Evolutionary conservation across 2,888 invertebrate species (phyloP).

Genomic region (Stenodera caucasica): DNA sequence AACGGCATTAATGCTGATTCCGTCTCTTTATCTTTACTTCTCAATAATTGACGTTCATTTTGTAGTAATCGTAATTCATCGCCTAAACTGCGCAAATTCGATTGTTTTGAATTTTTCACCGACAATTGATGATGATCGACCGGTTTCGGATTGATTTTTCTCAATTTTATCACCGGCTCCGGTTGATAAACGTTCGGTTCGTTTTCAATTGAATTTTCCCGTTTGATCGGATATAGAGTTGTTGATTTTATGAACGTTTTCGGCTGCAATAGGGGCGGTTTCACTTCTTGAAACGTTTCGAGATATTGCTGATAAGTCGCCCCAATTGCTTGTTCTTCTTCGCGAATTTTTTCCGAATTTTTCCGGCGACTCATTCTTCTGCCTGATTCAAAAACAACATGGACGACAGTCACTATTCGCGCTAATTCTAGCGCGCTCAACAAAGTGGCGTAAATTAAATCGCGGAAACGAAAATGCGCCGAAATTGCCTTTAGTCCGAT

Average conservation of each 20-base stretch:
- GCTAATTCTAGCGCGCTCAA: neutral
- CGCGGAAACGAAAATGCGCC: too few species aligned
- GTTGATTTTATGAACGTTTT: slow-evolving; percentile 81
- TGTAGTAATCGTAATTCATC: slow-evolving; percentile 94
- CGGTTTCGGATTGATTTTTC: slow-evolving; percentile 44
- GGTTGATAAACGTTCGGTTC: slow-evolving; percentile 79
- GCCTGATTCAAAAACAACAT: neutral
- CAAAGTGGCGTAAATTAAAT: too few species aligned
- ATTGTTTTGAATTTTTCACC: slow-evolving; percentile 87
- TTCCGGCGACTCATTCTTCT: slow-evolving; percentile 11
- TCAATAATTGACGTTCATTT: slow-evolving; percentile 82
- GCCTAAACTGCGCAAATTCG: slow-evolving; percentile 94
- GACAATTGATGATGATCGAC: slow-evolving; percentile 52
- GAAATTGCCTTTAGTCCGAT: too few species aligned
- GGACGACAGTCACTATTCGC: neutral
- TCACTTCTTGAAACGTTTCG: slow-evolving; percentile 80
- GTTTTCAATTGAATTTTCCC: slow-evolving; percentile 72
- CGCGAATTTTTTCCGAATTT: slow-evolving; percentile 56
- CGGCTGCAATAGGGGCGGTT: slow-evolving; percentile 58
- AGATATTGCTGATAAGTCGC: slow-evolving; percentile 95
- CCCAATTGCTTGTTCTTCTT: slow-evolving; percentile 84
- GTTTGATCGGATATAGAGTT: slow-evolving; percentile 78
- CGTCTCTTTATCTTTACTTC: slow-evolving; percentile 52
- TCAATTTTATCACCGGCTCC: slow-evolving; percentile 66
- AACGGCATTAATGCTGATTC: slow-evolving; percentile 24